Evolutionary conservation across 2,888 invertebrate genomes (phyloP), one percentile per base, ranked within the genome.

Genomic region (Stictocephala bisonia): DNA sequence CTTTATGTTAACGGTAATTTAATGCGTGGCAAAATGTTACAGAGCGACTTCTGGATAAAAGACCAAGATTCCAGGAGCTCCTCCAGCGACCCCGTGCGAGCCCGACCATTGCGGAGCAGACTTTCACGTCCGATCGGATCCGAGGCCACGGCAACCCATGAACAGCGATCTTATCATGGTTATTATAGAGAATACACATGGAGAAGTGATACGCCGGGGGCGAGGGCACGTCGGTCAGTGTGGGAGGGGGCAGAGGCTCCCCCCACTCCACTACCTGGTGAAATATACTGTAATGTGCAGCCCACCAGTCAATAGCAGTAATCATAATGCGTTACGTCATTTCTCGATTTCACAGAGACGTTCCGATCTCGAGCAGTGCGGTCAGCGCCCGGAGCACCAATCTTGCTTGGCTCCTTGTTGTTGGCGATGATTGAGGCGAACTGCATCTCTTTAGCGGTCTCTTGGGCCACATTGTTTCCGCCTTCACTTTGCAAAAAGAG

Each of bases 131-230:
- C 13, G 64, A 64, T 64, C 70, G 22, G 24, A 22, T 1, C 22
- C 56, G 70, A 40, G 70, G 70, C 56, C 56, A 29, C 11, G 51
- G 26, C 18, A 44, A 6, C 11, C 22, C 51, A 22, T 22, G 51
- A 26, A 15, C 26, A 26, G 18, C 41, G 70, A 71, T 71, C 40
- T 24, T 71, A 71, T 71, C 68, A 35, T 48, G 56, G 29, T 58
- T 71, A 70, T 70, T 70, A 58, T 40, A 58, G 70, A 56, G 70
- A 70, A 56, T 70, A 70, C 70, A 70, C 70, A 70, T 53, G 56
- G 73, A 48, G 69, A 35, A 48, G 70, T 72, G 70, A 60, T 68
- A 64, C 41, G 29, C 69, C 53, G 7, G 51, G 48, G 69, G 64
- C 60, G 20, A 41, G 50, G 69, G 73, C 66, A 53, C 60, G 68